These are phyloP conservation scores for Ypsolopha scabrella DNA, from an alignment of 2,888 invertebrate species.

Conservation along the genomic window DNA sequence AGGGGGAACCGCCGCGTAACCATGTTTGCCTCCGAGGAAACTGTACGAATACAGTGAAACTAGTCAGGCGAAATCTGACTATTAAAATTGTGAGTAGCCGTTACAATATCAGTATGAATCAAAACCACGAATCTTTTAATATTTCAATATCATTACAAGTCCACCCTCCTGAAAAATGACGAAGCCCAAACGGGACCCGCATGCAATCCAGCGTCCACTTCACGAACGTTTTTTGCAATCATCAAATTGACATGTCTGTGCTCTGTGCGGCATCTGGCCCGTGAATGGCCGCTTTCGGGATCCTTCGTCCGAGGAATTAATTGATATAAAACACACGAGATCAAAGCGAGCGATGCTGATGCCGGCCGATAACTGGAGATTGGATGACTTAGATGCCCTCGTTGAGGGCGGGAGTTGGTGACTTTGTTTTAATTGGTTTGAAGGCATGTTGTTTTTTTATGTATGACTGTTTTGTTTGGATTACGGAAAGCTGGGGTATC, in stretches of 20 bases:
- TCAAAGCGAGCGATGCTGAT: constrained; percentile 36
- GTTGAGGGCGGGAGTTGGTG: neutral
- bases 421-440: neutral
- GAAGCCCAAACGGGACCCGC: neutral
- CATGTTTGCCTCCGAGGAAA: too few species aligned
- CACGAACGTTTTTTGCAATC: constrained; percentile 57
- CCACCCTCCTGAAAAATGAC: neutral
- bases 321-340: constrained; percentile 60
- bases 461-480: too few species aligned
- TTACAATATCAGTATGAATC: too few species aligned
- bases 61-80: too few species aligned
- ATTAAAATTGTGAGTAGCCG: too few species aligned
- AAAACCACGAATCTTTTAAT: too few species aligned
- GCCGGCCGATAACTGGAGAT: constrained; percentile 26
- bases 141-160: neutral
- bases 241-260: constrained; percentile 61
- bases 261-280: constrained; percentile 63
- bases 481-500: too few species aligned
- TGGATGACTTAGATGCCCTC: constrained; percentile 12
- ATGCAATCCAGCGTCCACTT: neutral
- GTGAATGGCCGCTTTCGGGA: constrained; percentile 60
- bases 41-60: too few species aligned
- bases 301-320: constrained; percentile 64
- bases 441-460: neutral
- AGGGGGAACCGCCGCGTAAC: too few species aligned